Evolutionary conservation across 1,140 invertebrate genomes (phyloP).

Genomic region (Ladona fulva): DNA sequence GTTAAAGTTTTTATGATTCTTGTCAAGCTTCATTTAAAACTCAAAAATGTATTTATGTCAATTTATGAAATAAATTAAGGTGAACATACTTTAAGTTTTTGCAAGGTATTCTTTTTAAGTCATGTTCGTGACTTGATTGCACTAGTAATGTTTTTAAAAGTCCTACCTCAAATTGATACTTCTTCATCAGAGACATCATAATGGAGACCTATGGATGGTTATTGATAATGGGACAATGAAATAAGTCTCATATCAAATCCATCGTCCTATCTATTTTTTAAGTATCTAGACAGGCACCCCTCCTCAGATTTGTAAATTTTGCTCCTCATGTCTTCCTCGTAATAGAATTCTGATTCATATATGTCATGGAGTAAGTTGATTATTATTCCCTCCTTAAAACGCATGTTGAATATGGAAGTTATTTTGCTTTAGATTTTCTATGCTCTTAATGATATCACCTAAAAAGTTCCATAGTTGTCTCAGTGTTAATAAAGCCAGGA

Average conservation of each 20-base stretch:
- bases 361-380: too few species aligned
- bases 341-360: not conserved
- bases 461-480: too few species aligned
- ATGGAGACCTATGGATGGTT: not conserved
- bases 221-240: not conserved
- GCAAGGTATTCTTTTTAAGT: not conserved
- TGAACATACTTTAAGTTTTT: not conserved
- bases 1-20: not conserved
- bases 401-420: too few species aligned
- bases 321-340: not conserved
- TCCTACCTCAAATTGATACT: conserved; percentile 9
- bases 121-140: not conserved
- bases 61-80: not conserved
- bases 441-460: too few species aligned
- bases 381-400: too few species aligned
- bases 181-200: not conserved
- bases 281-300: not conserved
- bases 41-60: not conserved
- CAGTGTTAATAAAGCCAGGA: too few species aligned
- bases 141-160: not conserved
- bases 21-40: not conserved
- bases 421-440: too few species aligned
- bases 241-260: not conserved
- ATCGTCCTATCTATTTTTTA: not conserved
- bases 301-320: not conserved